Conservation (phyloP, 2,888 invertebrate genomes). For the Sarcophaga variegata region DNA sequence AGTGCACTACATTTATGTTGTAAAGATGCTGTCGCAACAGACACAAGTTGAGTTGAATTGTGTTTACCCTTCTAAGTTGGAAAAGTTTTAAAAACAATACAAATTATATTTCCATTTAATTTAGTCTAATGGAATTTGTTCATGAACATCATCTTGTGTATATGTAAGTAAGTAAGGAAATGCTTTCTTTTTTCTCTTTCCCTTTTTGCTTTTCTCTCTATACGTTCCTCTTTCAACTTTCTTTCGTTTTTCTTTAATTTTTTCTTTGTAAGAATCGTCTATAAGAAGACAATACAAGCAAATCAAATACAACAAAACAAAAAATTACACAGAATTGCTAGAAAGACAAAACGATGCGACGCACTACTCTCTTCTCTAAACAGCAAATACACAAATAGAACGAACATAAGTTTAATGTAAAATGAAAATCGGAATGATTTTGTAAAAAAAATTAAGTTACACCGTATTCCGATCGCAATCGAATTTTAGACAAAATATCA, state of each 20-base stretch:
- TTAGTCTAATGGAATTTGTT: slow-evolving; percentile 73
- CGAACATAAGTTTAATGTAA: slow-evolving; percentile 24
- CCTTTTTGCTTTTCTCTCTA: too few relatives aligned
- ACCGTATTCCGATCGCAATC: slow-evolving; percentile 6
- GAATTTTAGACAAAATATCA: too few relatives aligned
- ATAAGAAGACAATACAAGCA: slow-evolving; percentile 18
- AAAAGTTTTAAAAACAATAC: slow-evolving; percentile 73
- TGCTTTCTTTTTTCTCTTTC: slow-evolving; percentile 37
- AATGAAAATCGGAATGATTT: slow-evolving; percentile 4
- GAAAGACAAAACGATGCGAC: too few relatives aligned
- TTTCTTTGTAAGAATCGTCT: slow-evolving; percentile 28
- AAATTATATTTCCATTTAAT: slow-evolving; percentile 74
- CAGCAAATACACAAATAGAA: slow-evolving; percentile 21
- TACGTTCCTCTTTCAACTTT: neutral
- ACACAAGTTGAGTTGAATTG: slow-evolving; percentile 70
- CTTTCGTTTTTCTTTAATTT: neutral
- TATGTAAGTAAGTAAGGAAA: slow-evolving; percentile 56
- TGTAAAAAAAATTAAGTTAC: slow-evolving; percentile 24
- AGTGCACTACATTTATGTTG: slow-evolving; percentile 70
- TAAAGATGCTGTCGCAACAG: slow-evolving; percentile 70
- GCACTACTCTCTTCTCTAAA: slow-evolving; percentile 3
- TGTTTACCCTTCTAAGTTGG: slow-evolving; percentile 69
- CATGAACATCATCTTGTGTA: slow-evolving; percentile 67
- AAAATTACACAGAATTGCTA: neutral
- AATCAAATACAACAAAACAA: neutral